Evolutionary conservation across 2,797 vertebrate genomes (phyloP), one percentile per base, ranked within the genome.

Genomic region (Odontamblyopus rebecca): DNA sequence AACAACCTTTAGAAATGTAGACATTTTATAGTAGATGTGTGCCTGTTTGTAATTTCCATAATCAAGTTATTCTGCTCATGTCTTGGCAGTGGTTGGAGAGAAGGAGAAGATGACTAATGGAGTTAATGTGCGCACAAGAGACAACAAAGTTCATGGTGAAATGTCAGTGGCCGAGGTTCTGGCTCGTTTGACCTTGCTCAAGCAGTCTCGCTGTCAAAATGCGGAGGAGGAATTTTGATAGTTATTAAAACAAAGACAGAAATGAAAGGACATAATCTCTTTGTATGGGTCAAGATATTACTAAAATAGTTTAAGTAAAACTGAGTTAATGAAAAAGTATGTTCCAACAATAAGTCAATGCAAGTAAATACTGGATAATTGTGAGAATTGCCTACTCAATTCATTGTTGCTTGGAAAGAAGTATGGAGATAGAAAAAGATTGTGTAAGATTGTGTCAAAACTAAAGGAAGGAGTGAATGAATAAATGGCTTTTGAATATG

Each of bases 81-180:
- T 85, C 88, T 82, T 90, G 91, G 73, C 92, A 99, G 98, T 98
- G 92, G 97, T 98, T 64, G 97, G 97, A 69, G 97, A 99, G 90
- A 97, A 97, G 87, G 97, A 99, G 90, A 96, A 94, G 89, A 85
- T 89, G 82, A 95, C 94, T 56, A 86, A 91, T 57, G 72, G 93
- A 19, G 95, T 98, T 83, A 99, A 96, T 0, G 95, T 99, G 83
- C 93, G 95, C 79, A 98, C 97, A 0, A 95, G 97, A 85, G 96
- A 99, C 93, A 98, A 97, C 94, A 98, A 95, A 85, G 91, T 98
- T 81, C 96, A 97, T 0, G 97, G 97, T 65, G 96, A 97, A 76
- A 88, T 96, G 87, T 86, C 89, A 0, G 76, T 97, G 44, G 71
- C 86, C 1, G 93, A 94, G 79, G 95, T 95, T 76, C 89, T 97